phyloP scores from a whole-genome alignment of 1,140 invertebrate species.

The Oryctes rhinoceros region DNA sequence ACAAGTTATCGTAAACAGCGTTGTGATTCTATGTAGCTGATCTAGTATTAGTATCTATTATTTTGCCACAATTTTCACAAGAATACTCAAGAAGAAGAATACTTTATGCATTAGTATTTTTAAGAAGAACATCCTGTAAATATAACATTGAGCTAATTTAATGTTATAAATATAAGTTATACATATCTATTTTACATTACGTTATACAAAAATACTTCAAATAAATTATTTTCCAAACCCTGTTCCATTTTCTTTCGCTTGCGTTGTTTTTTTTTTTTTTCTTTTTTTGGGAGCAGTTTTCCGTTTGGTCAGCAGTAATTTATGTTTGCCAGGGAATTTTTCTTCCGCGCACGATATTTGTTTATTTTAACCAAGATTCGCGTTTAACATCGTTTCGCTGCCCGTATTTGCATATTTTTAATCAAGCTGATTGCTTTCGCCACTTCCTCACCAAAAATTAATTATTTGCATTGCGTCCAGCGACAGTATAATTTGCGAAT shows the following conservation, averaged over 20 bases:
- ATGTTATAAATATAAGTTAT: too few species aligned
- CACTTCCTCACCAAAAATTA: neutral
- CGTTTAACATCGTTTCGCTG: constrained; percentile 2
- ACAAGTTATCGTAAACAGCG: too few species aligned
- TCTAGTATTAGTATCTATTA: too few species aligned
- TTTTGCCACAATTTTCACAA: too few species aligned
- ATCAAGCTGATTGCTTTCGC: constrained; percentile 9
- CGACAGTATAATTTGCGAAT: neutral
- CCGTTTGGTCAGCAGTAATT: neutral
- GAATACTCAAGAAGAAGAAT: neutral
- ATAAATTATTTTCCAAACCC: constrained; percentile 13
- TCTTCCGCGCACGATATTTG: neutral
- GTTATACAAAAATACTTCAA: neutral
- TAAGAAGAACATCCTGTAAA: too few species aligned
- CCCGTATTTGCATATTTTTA: constrained; percentile 30
- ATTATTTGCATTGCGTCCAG: neutral
- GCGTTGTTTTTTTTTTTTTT: neutral
- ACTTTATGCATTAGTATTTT: constrained; percentile 19
- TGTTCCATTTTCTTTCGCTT: neutral
- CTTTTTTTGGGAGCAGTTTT: neutral
- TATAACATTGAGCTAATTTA: too few species aligned
- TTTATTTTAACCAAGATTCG: neutral
- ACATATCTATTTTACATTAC: neutral
- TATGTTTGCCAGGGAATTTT: neutral
- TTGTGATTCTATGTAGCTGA: too few species aligned